A percentile compares a stretch with the other conserved stretches of the same genome.
These are phyloP conservation scores for Ostrea edulis DNA, from an alignment of 1,140 invertebrate species.

Conservation along the genomic window DNA sequence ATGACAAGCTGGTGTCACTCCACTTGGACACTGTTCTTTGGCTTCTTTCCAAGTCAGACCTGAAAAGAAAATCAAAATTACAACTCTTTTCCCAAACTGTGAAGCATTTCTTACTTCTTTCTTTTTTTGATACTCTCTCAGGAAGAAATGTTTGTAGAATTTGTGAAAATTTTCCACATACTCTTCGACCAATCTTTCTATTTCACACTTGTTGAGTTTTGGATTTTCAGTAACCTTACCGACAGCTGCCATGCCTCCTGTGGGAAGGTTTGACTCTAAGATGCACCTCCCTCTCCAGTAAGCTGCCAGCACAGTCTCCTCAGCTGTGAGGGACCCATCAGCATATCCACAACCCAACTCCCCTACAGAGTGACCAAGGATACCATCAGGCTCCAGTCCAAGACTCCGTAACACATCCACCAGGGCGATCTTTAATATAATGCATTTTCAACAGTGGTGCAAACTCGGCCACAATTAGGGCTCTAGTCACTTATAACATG, in stretches of 20 bases:
- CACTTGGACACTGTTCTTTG: constrained; percentile 85
- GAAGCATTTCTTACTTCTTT: no score
- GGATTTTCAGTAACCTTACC: constrained; percentile 78
- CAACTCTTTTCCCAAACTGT: background rate
- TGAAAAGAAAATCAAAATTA: constrained; percentile 48
- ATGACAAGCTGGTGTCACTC: constrained; percentile 92
- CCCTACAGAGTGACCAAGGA: constrained; percentile 94
- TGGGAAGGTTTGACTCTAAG: constrained; percentile 86
- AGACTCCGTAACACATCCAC: constrained; percentile 90
- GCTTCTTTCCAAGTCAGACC: constrained; percentile 94
- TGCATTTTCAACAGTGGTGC: background rate
- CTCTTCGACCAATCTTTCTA: no score
- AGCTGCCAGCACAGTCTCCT: constrained; percentile 94
- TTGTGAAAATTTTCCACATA: no score
- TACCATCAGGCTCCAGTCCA: constrained; percentile 92
- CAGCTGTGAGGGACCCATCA: constrained; percentile 94
- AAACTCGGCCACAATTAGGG: background rate
- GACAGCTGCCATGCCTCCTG: constrained; percentile 91
- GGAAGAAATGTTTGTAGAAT: no score
- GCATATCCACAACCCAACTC: constrained; percentile 94
- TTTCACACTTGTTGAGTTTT: background rate
- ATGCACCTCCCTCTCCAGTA: constrained; percentile 95
- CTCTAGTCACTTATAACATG: no score
- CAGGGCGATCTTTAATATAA: constrained; percentile 86
- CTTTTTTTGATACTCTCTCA: no score